Evolutionary conservation across 2,888 invertebrate species (phyloP).

Genomic region (Platycheirus rosarum): DNA sequence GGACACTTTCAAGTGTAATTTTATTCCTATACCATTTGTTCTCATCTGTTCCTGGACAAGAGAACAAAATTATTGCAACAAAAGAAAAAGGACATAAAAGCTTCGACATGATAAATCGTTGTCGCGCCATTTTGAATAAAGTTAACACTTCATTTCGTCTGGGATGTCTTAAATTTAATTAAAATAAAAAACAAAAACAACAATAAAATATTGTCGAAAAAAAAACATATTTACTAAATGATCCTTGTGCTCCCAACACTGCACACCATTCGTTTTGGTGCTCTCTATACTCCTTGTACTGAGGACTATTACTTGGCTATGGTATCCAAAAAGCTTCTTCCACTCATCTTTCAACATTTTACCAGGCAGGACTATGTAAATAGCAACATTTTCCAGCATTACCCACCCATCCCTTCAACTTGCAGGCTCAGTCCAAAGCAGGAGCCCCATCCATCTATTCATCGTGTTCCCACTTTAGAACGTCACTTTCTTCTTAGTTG

Average conservation of each 20-base stretch:
- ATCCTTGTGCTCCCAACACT: slow-evolving; percentile 59
- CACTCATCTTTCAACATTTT: slow-evolving; percentile 16
- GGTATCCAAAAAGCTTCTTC: slow-evolving; percentile 13
- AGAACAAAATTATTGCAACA: slow-evolving; percentile 3
- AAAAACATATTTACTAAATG: slow-evolving; percentile 66
- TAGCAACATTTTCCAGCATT: slow-evolving; percentile 2
- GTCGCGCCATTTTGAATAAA: slow-evolving; percentile 67
- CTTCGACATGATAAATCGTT: slow-evolving; percentile 60
- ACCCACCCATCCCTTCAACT: neutral
- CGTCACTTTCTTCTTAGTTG: slow-evolving; percentile 64
- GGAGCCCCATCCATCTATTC: slow-evolving; percentile 34
- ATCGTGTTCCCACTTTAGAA: slow-evolving; percentile 47
- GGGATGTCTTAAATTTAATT: slow-evolving; percentile 57
- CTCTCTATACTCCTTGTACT: too few species aligned
- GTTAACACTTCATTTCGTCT: slow-evolving; percentile 65
- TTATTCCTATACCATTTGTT: slow-evolving; percentile 41
- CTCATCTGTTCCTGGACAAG: slow-evolving; percentile 6
- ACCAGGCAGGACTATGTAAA: neutral
- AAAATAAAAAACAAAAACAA: slow-evolving; percentile 15
- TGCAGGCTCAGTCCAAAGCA: slow-evolving; percentile 7
- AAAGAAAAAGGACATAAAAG: slow-evolving; percentile 20
- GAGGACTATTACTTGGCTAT: too few species aligned
- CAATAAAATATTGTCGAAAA: neutral
- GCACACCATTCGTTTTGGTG: slow-evolving; percentile 61
- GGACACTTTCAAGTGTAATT: slow-evolving; percentile 29